Evolutionary conservation across 2,888 invertebrate genomes (phyloP), one percentile per base, ranked within the genome.

Genomic region (Pseudoips prasinana): DNA sequence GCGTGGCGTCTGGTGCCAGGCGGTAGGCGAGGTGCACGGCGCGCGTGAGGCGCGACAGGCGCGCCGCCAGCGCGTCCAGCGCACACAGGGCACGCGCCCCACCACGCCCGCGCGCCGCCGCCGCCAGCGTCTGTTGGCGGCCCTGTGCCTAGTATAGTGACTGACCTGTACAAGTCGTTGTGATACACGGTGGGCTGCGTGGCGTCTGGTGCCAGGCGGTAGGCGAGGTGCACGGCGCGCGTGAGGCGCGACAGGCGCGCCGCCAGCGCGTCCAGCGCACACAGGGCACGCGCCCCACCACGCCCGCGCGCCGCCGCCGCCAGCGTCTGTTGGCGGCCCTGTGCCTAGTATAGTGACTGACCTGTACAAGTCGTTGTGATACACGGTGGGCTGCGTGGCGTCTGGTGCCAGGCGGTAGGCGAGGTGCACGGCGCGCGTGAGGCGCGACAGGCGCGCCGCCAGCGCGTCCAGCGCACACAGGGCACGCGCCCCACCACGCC

Each of bases 121-220:
- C 56, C 32, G 64, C 64, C 32, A 73, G 57, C 56, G 91, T 58
- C 61, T 82, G 77, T 64, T 87, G 93, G 73, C 94, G 92, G 59
- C 94, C 91, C 80, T 95, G 95, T 94, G 94, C 6, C 94, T 94
- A 95, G 66, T 95, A 95, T 30, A 94, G 94, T 3, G 3, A 14
- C 14, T 14, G 14, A 14, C 14, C 14, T 14, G 14, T 14, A 14
- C 14, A 14, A 5, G 5, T 14, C 14, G 14, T 14, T 14, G 14
- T 14, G 14, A 5, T 14, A 14, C 14, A 14, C 14, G 14, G 14
- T 14, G 14, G 14, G 14, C 5, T 14, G 14, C 14, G 14, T 14
- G 14, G 14, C 14, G 14, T 14, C 14, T 2, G 14, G 14, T 5
- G 14, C 3, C 14, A 14, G 14, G 14, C 14, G 14, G 14, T 14